These are phyloP conservation scores for Scophthalmus maximus DNA, from an alignment of 2,113 vertebrate genomes.

Conservation along the genomic window DNA sequence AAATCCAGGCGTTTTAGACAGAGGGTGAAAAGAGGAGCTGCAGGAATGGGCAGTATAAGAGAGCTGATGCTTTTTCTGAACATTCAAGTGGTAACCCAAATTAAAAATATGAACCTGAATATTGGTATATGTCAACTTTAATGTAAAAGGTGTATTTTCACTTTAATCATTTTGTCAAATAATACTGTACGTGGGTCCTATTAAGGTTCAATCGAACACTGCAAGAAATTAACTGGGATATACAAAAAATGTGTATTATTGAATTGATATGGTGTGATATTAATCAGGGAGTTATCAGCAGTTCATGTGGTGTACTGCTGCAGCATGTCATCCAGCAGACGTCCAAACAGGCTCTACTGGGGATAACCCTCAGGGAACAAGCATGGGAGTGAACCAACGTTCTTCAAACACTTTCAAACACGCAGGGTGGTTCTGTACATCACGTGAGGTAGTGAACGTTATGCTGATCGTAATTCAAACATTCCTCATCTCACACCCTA, in stretches of 20 bases:
- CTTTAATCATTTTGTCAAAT: neutral
- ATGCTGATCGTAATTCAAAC: constrained; percentile 33
- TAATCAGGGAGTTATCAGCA: constrained; percentile 6
- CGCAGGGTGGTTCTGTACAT: constrained; percentile 36
- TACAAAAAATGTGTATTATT: neutral
- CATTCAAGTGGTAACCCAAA: too few species aligned
- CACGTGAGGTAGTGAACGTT: constrained; percentile 39
- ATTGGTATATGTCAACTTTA: too few species aligned
- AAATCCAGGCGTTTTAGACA: too few species aligned
- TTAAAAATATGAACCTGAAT: too few species aligned
- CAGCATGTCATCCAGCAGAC: constrained; percentile 16
- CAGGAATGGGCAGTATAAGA: too few species aligned
- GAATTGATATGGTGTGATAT: neutral
- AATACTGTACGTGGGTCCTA: neutral
- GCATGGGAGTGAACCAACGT: constrained; percentile 66
- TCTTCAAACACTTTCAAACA: constrained; percentile 51
- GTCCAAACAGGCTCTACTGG: constrained; percentile 12
- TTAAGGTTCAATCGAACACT: neutral
- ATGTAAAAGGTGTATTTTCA: too few species aligned
- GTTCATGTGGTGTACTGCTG: constrained; percentile 14
- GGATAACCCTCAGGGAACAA: constrained; percentile 49
- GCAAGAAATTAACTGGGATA: neutral
- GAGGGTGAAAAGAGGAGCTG: too few species aligned
- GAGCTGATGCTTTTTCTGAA: too few species aligned
- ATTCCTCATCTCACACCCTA: constrained; percentile 41